Conservation (phyloP, 2,888 invertebrate species). For the Candidula unifasciata region DNA sequence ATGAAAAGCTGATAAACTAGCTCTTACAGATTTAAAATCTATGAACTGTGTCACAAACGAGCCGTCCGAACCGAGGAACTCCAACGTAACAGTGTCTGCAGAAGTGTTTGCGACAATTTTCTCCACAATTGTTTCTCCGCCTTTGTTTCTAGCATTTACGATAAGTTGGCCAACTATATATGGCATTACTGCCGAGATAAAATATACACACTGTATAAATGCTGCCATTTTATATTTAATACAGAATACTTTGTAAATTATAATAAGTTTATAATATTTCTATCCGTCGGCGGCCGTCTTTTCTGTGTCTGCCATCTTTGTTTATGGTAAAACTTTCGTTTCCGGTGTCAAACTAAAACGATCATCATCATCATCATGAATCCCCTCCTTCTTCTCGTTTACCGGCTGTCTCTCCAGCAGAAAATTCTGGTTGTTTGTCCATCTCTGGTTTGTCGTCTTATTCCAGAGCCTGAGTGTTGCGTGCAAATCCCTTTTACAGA, state of each 20-base stretch:
- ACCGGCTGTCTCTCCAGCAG: too few species aligned
- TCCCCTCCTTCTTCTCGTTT: too few species aligned
- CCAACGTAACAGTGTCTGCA: constrained; percentile 91
- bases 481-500: too few species aligned
- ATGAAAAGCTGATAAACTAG: too few species aligned
- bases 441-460: too few species aligned
- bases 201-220: not conserved
- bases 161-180: constrained; percentile 66
- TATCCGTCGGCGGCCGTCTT: not conserved
- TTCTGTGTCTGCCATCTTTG: not conserved
- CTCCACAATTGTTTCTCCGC: constrained; percentile 95
- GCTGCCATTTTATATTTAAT: not conserved
- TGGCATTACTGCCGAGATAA: not conserved
- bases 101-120: constrained; percentile 93
- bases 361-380: not conserved
- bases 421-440: too few species aligned
- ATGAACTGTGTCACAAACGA: constrained; percentile 93
- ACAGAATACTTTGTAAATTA: not conserved
- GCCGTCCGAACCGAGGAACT: constrained; percentile 93
- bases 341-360: not conserved
- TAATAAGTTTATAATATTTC: not conserved
- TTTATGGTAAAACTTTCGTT: not conserved
- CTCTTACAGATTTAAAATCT: constrained; percentile 91
- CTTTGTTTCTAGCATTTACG: constrained; percentile 82
- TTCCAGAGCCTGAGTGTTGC: too few species aligned